Evolutionary conservation across 2,888 invertebrate genomes (phyloP).

Genomic region (Boloria euphrosyne): DNA sequence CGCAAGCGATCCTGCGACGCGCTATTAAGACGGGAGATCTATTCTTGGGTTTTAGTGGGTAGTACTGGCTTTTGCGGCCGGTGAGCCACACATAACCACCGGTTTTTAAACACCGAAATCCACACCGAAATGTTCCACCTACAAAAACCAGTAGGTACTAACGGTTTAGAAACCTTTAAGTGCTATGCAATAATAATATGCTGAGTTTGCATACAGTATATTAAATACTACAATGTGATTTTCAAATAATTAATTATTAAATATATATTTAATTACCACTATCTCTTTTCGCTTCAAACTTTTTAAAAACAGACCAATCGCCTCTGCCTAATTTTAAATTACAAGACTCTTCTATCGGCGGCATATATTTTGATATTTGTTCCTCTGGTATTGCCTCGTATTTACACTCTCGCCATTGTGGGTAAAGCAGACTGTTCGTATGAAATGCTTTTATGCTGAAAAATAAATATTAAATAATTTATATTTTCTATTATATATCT

Average conservation of each 20-base stretch:
- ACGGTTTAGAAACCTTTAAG: not conserved
- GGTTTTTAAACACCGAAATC: too few species aligned
- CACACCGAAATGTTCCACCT: too few species aligned
- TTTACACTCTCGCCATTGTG: constrained; percentile 58
- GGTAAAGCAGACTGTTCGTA: constrained; percentile 61
- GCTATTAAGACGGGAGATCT: too few species aligned
- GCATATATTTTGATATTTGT: constrained; percentile 73
- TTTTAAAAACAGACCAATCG: constrained; percentile 46
- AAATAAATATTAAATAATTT: constrained; percentile 39
- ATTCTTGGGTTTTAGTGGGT: too few species aligned
- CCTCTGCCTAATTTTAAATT: constrained; percentile 55
- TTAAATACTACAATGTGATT: too few species aligned
- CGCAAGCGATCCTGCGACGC: too few species aligned
- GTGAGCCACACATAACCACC: too few species aligned
- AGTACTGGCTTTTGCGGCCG: too few species aligned
- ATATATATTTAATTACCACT: constrained; percentile 39
- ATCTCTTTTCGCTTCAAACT: constrained; percentile 46
- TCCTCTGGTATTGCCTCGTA: constrained; percentile 61
- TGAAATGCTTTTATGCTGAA: constrained; percentile 57
- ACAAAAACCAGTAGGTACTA: not conserved
- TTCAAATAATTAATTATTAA: too few species aligned
- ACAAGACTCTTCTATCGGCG: constrained; percentile 80
- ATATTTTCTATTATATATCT: not conserved
- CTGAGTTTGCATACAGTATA: too few species aligned
- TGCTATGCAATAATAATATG: too few species aligned